Evolutionary conservation across 2,888 invertebrate genomes (phyloP), one percentile per base, ranked within the genome.

Genomic region (Trissoscelio sp.): DNA sequence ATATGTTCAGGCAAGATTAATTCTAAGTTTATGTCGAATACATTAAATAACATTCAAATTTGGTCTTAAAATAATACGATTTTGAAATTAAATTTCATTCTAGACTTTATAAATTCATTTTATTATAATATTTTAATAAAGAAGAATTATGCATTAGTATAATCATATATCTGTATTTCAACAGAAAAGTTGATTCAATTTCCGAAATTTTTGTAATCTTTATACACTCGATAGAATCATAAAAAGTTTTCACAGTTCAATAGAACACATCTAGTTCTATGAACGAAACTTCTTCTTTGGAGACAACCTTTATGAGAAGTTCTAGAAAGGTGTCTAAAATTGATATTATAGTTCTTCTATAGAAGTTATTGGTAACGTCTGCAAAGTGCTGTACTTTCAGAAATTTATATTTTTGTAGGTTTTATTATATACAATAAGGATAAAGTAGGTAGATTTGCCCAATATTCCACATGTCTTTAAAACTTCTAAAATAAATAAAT

Each of bases 181-280:
- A n/a, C 37, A 14, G 16, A 4, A 9, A 6, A n/a, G 7, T 34
- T 57, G 18, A 24, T 64, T 48, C 64, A 46, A 64, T 64, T 64
- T 64, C n/a, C 24, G 11, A 46, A 44, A 18, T 42, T 62, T 66
- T 34, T 22, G 14, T 37, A 66, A 67, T 67, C 42, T 22, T 53
- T 42, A 42, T 39, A 18, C 28, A 6, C 42, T 51, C 28, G 22
- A 67, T 67, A n/a, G 39, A 39, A 11, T 67, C 53, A 42, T 55
- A 58, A 55, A 58, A 70, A 58, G 14, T 57, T 57, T 57, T 55
- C 44, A 31, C 2, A 12, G 57, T 44, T 69, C 69, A 44, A 69
- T 69, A 34, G 31, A 34, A 55, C 18, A 3, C 28, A 34, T 55
- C 18, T 39, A 48, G 18, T 53, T 14, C 39, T n/a, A n/a, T 11